Evolutionary conservation across 2,113 vertebrate species (phyloP).

Genomic region (Platanista minor): DNA sequence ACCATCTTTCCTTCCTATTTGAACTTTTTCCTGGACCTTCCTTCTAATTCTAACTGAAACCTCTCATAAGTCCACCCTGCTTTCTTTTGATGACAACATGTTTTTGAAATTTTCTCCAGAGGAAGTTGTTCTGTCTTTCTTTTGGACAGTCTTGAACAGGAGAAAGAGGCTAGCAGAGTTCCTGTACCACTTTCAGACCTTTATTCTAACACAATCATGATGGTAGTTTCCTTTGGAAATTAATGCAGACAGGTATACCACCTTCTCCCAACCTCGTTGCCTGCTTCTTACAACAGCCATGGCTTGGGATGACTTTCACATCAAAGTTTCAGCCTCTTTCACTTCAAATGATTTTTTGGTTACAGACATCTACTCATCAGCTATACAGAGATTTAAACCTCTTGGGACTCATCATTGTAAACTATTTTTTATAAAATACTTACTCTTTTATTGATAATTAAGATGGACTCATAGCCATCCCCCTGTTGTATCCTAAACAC

Average conservation of each 20-base stretch:
- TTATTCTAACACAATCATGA: background rate
- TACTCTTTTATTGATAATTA: background rate
- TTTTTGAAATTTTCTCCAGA: background rate
- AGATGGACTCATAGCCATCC: fast-evolving
- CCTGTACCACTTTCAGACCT: background rate
- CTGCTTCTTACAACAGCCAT: background rate
- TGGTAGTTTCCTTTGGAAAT: background rate
- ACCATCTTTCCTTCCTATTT: background rate
- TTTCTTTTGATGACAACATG: background rate
- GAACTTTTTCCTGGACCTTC: background rate
- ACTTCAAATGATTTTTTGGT: background rate
- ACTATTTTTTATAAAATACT: background rate
- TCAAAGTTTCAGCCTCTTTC: background rate
- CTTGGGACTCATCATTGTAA: background rate
- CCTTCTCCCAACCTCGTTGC: background rate
- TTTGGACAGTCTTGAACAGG: background rate
- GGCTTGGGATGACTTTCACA: background rate
- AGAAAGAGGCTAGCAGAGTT: background rate
- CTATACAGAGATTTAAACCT: background rate
- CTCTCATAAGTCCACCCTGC: background rate
- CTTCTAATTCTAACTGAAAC: background rate
- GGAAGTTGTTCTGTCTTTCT: background rate
- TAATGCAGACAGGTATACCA: background rate
- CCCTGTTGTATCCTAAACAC: background rate
- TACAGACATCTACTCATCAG: background rate